These are phyloP conservation scores for Ahaetulla prasina DNA, from an alignment of 2,113 vertebrate genomes.

Conservation along the genomic window DNA sequence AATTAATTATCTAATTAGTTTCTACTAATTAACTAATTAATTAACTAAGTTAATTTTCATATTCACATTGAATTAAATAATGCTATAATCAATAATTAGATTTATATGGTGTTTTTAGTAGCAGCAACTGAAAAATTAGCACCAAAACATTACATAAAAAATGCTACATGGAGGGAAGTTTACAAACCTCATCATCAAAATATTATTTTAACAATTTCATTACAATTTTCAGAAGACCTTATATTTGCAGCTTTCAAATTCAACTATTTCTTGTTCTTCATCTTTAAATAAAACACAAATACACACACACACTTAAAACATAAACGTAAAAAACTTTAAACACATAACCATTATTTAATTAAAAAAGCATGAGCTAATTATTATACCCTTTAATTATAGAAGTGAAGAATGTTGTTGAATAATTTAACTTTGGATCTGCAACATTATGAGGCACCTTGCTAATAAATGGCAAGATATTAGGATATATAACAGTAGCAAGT, in stretches of 20 bases:
- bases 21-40: not conserved
- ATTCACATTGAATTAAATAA: not conserved
- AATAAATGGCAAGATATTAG: constrained; percentile 88
- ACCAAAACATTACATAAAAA: not conserved
- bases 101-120: not conserved
- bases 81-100: not conserved
- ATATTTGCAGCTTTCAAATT: not conserved
- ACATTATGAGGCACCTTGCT: constrained; percentile 83
- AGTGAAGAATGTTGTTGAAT: constrained; percentile 82
- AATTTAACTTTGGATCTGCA: constrained; percentile 79
- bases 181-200: not conserved
- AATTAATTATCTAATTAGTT: not conserved
- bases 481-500: constrained; percentile 83
- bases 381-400: constrained; percentile 83
- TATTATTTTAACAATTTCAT: not conserved
- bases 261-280: not conserved
- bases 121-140: not conserved
- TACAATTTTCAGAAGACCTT: not conserved
- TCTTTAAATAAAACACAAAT: not conserved
- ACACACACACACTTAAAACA: constrained; percentile 13
- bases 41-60: not conserved
- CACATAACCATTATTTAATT: not conserved
- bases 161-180: not conserved
- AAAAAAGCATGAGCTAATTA: constrained; percentile 7
- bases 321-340: not conserved